Evolutionary conservation across 2,113 vertebrate genomes (phyloP).

Genomic region (Hirundichthys speculiger): DNA sequence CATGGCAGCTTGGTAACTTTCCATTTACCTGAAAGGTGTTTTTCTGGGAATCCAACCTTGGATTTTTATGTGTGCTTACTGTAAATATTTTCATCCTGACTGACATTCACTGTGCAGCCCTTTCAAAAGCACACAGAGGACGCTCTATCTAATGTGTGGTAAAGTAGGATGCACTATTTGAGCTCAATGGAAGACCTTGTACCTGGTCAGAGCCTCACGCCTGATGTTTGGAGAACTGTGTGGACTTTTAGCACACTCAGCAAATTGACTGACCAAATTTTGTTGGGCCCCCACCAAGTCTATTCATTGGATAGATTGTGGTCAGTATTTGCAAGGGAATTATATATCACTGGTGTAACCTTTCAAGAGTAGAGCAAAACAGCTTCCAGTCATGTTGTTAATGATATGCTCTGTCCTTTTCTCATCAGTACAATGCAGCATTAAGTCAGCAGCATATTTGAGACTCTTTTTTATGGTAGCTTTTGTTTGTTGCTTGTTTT

Average conservation of each 20-base stretch:
- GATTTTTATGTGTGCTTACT: constrained; percentile 49
- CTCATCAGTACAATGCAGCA: constrained; percentile 30
- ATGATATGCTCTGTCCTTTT: constrained; percentile 37
- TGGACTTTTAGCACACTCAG: constrained; percentile 44
- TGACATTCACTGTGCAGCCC: constrained; percentile 49
- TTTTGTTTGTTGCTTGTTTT: background rate
- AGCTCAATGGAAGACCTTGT: constrained; percentile 71
- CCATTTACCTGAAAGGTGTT: constrained; percentile 31
- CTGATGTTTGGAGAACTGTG: constrained; percentile 52
- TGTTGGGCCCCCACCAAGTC: constrained; percentile 34
- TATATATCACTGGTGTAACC: constrained; percentile 39
- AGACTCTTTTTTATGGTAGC: background rate
- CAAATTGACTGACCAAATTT: constrained; percentile 55
- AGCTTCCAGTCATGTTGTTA: constrained; percentile 37
- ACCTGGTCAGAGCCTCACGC: constrained; percentile 22
- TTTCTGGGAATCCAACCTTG: constrained; percentile 47
- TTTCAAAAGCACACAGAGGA: constrained; percentile 46
- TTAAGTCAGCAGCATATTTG: constrained; percentile 27
- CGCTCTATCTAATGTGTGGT: constrained; percentile 40
- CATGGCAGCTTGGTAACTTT: constrained; percentile 41
- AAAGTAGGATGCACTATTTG: constrained; percentile 71
- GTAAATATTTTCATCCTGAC: constrained; percentile 64
- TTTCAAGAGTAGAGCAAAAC: constrained; percentile 48
- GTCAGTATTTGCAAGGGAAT: constrained; percentile 50
- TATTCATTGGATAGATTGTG: constrained; percentile 29